Evolutionary conservation across 2,888 invertebrate genomes (phyloP), one percentile per base, ranked within the genome.

Genomic region (Drosophila lacicola): DNA sequence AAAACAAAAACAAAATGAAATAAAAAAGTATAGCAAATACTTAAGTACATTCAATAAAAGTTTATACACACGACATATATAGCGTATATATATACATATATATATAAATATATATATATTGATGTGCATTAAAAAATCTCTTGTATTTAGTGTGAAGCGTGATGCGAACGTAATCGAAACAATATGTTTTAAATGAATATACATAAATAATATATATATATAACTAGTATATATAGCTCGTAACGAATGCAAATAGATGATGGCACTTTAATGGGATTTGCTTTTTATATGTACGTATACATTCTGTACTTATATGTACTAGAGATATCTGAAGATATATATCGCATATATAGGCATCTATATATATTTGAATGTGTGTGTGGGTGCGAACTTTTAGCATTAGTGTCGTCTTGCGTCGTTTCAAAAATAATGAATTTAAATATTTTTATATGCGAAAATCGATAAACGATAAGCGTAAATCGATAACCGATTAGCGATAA

Each of bases 351-450:
- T 17, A 36, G 6, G 21, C 44, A 50, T 29, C 37, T 36, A 11
- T 34, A 45, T 17, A 4, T 10, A 21, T 36, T 39, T 51, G 36
- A 39, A 37, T 69, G 44, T 55, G 51, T 39, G n/a, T 50, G 56
- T 67, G 46, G 55, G 42, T 53, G 41, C 53, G 57, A 74, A 68
- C 60, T 65, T 66, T 60, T 66, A 74, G 70, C 56, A 72, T 72
- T 69, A 76, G 68, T 60, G 60, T 69, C 56, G 47, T 68, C 70
- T 70, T 76, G 71, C 70, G 80, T 71, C 67, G 84, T 85, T 85
- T 86, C 82, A 84, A 58, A 79, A 75, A 60, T 62, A 53, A 83
- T 74, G 88, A 88, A 85, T 88, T 86, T 85, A 78, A 86, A 81
- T 81, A 86, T 86, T 86, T 86, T 86, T 86, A 75, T 86, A 85